Conservation (phyloP, 1,140 invertebrate genomes). For the Diachasmimorpha longicaudata region DNA sequence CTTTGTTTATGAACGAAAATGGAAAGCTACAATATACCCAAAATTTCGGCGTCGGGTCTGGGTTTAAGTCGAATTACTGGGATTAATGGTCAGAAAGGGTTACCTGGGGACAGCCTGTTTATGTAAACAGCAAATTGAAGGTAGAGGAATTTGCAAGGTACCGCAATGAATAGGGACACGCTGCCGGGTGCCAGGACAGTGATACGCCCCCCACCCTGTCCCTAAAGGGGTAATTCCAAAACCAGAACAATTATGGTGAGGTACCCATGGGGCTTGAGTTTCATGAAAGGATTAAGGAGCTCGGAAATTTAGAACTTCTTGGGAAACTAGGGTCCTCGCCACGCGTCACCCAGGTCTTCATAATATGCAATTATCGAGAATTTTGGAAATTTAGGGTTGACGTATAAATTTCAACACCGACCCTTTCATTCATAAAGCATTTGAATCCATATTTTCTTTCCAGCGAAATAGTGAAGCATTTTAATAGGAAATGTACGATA, state of each 20-base stretch:
- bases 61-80: no score
- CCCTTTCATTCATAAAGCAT: neutral
- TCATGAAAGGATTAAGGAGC: neutral
- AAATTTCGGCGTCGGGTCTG: no score
- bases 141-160: neutral
- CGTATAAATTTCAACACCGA: neutral
- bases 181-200: neutral
- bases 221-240: neutral
- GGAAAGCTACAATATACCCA: no score
- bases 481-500: no score
- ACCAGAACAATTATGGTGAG: neutral
- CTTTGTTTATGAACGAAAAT: no score
- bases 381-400: neutral
- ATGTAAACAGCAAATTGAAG: neutral
- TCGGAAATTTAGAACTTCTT: neutral
- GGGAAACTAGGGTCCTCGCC: neutral
- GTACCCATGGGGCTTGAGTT: neutral
- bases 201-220: neutral
- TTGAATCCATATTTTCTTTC: neutral
- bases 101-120: neutral
- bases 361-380: constrained; percentile 39
- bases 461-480: no score
- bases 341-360: constrained; percentile 13
- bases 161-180: neutral
- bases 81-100: no score